Conservation (phyloP, 64 coral and sea anemone species). For the Stichodactyla helianthus region DNA sequence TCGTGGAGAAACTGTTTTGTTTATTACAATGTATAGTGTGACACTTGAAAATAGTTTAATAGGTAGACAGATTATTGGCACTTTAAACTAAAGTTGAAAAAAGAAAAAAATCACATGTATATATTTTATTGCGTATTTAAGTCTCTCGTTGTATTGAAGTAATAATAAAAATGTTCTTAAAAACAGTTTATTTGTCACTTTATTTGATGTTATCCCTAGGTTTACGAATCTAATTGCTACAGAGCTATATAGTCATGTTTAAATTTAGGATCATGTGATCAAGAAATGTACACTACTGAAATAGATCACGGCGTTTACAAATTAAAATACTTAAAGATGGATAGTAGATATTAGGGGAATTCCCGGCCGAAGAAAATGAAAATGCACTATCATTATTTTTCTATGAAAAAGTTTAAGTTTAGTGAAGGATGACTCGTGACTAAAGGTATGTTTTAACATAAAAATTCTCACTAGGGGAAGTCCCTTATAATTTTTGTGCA, state of each 20-base stretch:
- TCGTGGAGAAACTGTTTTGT: too few species aligned
- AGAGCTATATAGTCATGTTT: not conserved
- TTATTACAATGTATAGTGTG: too few species aligned
- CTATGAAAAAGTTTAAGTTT: not conserved
- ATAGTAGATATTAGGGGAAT: not conserved
- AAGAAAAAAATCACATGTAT: not conserved
- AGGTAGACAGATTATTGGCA: too few species aligned
- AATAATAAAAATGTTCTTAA: not conserved
- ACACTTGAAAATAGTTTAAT: too few species aligned
- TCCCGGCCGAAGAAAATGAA: not conserved
- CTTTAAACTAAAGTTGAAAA: not conserved
- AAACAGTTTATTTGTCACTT: not conserved
- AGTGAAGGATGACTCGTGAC: not conserved
- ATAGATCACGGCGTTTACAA: too few species aligned
- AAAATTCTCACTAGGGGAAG: not conserved
- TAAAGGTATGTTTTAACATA: not conserved
- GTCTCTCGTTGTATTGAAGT: not conserved
- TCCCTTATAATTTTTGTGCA: not conserved
- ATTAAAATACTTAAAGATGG: not conserved
- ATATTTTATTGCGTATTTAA: not conserved
- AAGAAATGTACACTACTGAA: not conserved
- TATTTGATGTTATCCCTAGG: not conserved
- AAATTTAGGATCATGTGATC: conserved; percentile 8
- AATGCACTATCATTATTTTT: not conserved
- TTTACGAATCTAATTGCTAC: not conserved